Percentiles rank a stretch among this genome's conserved stretches.
Conservation (phyloP, 2,113 vertebrate species). For the Zosterops japonicus region DNA sequence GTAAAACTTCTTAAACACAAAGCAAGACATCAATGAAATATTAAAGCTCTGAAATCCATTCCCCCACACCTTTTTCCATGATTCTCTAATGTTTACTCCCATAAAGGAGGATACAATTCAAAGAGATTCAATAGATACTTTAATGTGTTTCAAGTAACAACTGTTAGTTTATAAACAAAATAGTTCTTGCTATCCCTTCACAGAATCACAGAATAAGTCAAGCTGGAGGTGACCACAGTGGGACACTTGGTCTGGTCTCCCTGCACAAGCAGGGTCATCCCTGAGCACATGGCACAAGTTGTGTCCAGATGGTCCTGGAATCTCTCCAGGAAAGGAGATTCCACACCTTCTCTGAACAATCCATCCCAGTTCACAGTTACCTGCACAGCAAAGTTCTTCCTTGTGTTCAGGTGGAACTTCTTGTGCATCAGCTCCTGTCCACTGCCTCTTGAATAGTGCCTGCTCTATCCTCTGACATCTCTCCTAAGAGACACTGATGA, state of each 20-base stretch:
- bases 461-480: background rate
- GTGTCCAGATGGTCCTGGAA: background rate
- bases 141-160: background rate
- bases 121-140: background rate
- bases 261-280: background rate
- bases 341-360: background rate
- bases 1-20: background rate
- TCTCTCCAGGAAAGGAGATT: background rate
- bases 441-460: background rate
- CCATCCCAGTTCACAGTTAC: accelerated
- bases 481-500: background rate
- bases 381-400: background rate
- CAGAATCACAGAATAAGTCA: background rate
- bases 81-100: background rate
- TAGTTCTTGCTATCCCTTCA: background rate
- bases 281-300: background rate
- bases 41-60: background rate
- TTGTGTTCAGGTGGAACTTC: background rate
- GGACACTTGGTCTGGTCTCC: background rate
- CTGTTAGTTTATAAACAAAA: background rate
- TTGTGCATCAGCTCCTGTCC: background rate
- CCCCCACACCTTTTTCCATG: background rate
- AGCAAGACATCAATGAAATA: background rate
- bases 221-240: background rate
- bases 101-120: background rate